Conservation (phyloP, 2,113 vertebrate genomes). For the Anser cygnoides region DNA sequence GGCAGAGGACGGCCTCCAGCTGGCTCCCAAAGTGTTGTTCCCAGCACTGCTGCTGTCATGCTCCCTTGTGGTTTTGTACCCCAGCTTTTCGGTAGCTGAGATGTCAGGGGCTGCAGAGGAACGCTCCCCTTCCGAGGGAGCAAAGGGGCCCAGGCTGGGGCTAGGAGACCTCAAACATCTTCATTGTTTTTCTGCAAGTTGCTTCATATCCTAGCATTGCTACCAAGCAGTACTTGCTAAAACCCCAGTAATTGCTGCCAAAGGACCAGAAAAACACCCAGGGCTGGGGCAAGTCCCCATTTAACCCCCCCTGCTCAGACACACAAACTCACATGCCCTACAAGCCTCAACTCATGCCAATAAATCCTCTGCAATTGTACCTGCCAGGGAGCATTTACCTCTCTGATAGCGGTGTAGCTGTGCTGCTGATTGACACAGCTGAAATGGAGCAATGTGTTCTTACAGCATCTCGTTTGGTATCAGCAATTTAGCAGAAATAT, state of each 20-base stretch:
- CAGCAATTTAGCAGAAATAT: neutral
- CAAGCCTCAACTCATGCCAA: neutral
- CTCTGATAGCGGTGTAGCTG: neutral
- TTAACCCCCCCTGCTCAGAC: neutral
- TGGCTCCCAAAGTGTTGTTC: neutral
- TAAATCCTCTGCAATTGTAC: neutral
- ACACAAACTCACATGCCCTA: neutral
- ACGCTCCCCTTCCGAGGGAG: neutral
- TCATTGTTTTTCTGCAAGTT: neutral
- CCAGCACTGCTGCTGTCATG: neutral
- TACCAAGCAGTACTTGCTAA: neutral
- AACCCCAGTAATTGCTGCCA: neutral
- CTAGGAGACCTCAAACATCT: neutral
- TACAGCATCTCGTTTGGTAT: neutral
- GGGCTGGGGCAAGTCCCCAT: neutral
- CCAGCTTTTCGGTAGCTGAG: neutral
- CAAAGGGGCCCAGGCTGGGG: neutral
- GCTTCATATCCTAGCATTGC: neutral
- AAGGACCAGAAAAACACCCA: neutral
- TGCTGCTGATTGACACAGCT: slow-evolving; percentile 24
- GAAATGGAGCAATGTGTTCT: neutral
- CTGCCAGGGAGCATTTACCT: neutral
- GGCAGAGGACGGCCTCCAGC: neutral
- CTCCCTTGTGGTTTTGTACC: neutral
- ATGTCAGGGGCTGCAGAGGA: neutral